Conservation (phyloP, 2,888 invertebrate species). For the Macrosiphum euphorbiae region DNA sequence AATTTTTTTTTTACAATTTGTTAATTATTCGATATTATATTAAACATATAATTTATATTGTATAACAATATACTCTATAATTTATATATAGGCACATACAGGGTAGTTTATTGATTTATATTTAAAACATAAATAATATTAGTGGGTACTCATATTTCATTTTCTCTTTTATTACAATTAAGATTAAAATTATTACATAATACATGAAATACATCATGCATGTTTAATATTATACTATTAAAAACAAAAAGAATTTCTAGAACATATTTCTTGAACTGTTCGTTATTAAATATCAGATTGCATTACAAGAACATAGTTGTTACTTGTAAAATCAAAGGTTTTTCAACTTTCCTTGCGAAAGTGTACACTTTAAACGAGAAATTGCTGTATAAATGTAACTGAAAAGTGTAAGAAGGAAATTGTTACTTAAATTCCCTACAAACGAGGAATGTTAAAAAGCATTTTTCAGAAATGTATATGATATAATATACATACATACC, state of each 20-base stretch:
- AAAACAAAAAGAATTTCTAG: background rate
- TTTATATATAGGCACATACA: background rate
- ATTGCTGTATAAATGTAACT: background rate
- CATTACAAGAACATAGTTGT: slow-evolving; percentile 22
- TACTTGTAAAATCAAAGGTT: background rate
- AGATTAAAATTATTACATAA: background rate
- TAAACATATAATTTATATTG: no score
- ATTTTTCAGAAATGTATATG: background rate
- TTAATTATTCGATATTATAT: no score
- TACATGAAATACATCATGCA: background rate
- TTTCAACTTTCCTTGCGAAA: background rate
- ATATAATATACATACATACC: background rate
- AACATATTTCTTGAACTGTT: background rate
- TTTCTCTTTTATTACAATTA: background rate
- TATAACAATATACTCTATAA: no score
- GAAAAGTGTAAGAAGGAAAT: background rate
- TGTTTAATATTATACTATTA: background rate
- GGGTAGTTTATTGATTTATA: background rate
- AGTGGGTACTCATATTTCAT: background rate
- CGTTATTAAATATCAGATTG: background rate
- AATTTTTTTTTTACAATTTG: no score
- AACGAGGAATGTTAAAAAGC: background rate
- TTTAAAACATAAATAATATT: background rate
- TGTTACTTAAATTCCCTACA: background rate
- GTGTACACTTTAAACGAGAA: slow-evolving; percentile 2